Conservation (phyloP, 2,113 vertebrate species). For the Pongo abelii region DNA sequence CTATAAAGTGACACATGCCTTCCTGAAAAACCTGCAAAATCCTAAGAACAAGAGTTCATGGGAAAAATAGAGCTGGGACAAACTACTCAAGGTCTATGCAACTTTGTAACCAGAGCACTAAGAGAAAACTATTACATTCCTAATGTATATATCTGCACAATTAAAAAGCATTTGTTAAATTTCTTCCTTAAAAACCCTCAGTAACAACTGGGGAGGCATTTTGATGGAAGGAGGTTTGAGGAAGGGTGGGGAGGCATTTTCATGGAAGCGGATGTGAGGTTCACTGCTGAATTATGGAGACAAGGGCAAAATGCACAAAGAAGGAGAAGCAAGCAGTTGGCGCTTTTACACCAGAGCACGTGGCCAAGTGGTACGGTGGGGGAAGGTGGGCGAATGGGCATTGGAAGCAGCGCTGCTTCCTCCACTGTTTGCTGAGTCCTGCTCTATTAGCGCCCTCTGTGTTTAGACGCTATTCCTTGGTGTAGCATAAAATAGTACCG, state of each 20-base stretch:
- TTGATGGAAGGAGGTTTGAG: neutral
- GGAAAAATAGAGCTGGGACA: neutral
- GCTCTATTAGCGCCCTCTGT: fast-evolving
- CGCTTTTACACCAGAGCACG: fast-evolving
- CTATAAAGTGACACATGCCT: neutral
- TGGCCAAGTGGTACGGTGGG: neutral
- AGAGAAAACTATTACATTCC: fast-evolving
- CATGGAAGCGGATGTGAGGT: neutral
- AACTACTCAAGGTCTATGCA: neutral
- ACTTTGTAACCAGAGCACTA: neutral
- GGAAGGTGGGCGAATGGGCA: fast-evolving
- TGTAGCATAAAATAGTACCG: neutral
- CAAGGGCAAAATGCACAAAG: neutral
- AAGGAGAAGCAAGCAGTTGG: neutral
- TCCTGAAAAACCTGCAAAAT: neutral
- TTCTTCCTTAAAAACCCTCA: neutral
- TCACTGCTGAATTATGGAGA: neutral
- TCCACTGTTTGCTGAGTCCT: neutral
- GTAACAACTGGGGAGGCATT: neutral
- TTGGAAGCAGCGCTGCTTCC: fast-evolving
- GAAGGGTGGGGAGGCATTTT: neutral
- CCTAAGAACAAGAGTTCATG: neutral
- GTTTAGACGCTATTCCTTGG: neutral
- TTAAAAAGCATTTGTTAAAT: neutral
- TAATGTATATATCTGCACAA: fast-evolving